Evolutionary conservation across 2,797 vertebrate species (phyloP), one percentile per base, ranked within the genome.

Genomic region (Lutjanus argentimaculatus): DNA sequence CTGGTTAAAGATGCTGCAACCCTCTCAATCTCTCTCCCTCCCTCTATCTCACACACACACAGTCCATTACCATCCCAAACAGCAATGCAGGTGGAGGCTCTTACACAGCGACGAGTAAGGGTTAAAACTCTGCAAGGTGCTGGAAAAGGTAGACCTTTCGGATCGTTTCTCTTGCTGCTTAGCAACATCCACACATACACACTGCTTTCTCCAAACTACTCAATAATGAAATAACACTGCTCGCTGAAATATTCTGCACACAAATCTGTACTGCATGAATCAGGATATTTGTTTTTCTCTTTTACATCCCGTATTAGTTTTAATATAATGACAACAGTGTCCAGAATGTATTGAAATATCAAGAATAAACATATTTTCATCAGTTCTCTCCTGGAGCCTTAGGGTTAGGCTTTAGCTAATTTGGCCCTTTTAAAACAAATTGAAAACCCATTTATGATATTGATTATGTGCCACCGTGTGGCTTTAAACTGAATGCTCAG

Each of bases 81-180:
- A 82, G 21, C 62, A 61, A 57, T 52, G 62, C 75, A 81, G 61
- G 58, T 72, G 30, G 42, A 70, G 7, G 56, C 36, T 63, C 36
- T 80, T 42, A 64, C 48, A 69, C 42, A 9, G 56, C 57, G 30
- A 48, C 15, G 11, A 21, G 25, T 45, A 76, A 78, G 62, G 51
- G 75, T 85, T 83, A 59, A 68, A 83, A 70, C 65, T 43, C 5
- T 0, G 56, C 1, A n/a, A 78, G 73, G 63, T 81, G 43, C 66
- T 80, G n/a, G 52, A 6, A 78, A 80, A 85, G 40, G 65, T 74
- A 75, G 73, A 75, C 72, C 63, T 55, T 78, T 80, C 63, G 68
- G 62, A 82, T 61, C n/a, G 15, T 77, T 90, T 75, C 65, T 65
- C 70, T 79, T 66, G 83, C 84, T 92, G 86, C 91, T 85, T 89